A percentile compares a stretch with the other conserved stretches of the same genome.
phyloP scores from a whole-genome alignment of 2,888 invertebrate genomes.

The Hetaerina titia region DNA sequence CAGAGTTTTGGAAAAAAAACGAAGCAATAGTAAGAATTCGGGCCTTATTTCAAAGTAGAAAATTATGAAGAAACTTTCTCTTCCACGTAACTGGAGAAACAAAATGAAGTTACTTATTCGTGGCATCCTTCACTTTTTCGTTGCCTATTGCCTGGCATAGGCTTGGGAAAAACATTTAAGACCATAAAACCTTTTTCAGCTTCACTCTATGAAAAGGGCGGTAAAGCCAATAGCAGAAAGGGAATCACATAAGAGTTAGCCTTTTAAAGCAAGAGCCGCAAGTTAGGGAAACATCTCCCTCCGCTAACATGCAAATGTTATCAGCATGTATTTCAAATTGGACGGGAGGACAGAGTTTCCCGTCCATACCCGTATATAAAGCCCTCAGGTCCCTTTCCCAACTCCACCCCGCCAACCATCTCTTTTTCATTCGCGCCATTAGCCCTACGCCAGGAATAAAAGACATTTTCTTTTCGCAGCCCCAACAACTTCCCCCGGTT shows the following conservation, averaged over 20 bases:
- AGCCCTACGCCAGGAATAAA: not conserved
- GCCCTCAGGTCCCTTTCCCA: not conserved
- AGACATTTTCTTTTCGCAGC: slow-evolving; percentile 44
- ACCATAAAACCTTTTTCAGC: not conserved
- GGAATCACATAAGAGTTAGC: not conserved
- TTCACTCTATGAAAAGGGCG: not conserved
- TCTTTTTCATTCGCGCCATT: slow-evolving; percentile 14
- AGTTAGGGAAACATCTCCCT: not conserved
- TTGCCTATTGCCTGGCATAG: not conserved
- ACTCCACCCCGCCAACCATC: not conserved
- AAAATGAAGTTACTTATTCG: not conserved
- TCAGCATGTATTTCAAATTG: slow-evolving; percentile 52
- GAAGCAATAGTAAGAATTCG: too few relatives aligned
- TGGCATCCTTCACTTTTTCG: not conserved
- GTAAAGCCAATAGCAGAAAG: not conserved
- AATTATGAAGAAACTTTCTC: too few relatives aligned
- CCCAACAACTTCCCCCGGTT: not conserved
- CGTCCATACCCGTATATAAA: not conserved
- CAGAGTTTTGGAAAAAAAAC: too few relatives aligned
- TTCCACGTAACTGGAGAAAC: too few relatives aligned
- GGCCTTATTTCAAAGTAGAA: too few relatives aligned
- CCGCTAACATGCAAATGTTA: slow-evolving; percentile 12
- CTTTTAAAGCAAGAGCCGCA: not conserved
- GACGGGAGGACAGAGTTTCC: not conserved
- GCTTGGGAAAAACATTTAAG: too few relatives aligned